phyloP scores from a whole-genome alignment of 2,888 invertebrate species.

The Taenaris catops region DNA sequence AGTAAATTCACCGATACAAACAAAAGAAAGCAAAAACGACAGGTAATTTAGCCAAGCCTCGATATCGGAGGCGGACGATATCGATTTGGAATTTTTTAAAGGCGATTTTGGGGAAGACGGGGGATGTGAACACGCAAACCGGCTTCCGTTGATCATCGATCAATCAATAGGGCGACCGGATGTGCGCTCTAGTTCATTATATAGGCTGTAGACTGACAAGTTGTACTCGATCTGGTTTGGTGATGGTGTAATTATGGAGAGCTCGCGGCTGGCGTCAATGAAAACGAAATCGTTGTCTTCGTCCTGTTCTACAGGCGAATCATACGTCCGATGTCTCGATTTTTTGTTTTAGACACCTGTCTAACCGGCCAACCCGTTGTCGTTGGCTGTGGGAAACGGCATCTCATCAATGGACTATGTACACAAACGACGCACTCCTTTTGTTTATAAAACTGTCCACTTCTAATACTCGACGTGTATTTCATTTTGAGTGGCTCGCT shows the following conservation, averaged over 20 bases:
- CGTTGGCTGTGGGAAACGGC: slow-evolving; percentile 62
- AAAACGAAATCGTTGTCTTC: slow-evolving; percentile 42
- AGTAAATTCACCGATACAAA: slow-evolving; percentile 55
- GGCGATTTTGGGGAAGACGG: slow-evolving; percentile 55
- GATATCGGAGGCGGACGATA: slow-evolving; percentile 58
- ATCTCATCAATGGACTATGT: slow-evolving; percentile 63
- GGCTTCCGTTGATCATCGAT: slow-evolving; percentile 48
- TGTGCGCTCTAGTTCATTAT: slow-evolving; percentile 45
- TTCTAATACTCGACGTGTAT: slow-evolving; percentile 52
- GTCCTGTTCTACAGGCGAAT: slow-evolving; percentile 20
- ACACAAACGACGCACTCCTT: slow-evolving; percentile 52
- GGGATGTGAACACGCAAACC: slow-evolving; percentile 53
- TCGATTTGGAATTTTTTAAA: slow-evolving; percentile 52
- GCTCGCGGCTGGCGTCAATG: slow-evolving; percentile 34
- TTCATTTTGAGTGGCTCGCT: slow-evolving; percentile 48
- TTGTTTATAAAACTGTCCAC: slow-evolving; percentile 79
- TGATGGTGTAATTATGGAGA: slow-evolving; percentile 40
- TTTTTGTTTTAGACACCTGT: slow-evolving; percentile 56
- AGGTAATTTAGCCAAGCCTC: slow-evolving; percentile 56
- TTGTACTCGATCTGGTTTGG: slow-evolving; percentile 36
- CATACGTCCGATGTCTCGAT: slow-evolving; percentile 44
- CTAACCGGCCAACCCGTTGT: slow-evolving; percentile 42
- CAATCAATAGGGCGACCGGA: slow-evolving; percentile 47
- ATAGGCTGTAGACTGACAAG: slow-evolving; percentile 36
- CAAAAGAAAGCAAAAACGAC: slow-evolving; percentile 73